Evolutionary conservation across 2,113 vertebrate genomes (phyloP).

Genomic region (Amphiprion ocellaris): DNA sequence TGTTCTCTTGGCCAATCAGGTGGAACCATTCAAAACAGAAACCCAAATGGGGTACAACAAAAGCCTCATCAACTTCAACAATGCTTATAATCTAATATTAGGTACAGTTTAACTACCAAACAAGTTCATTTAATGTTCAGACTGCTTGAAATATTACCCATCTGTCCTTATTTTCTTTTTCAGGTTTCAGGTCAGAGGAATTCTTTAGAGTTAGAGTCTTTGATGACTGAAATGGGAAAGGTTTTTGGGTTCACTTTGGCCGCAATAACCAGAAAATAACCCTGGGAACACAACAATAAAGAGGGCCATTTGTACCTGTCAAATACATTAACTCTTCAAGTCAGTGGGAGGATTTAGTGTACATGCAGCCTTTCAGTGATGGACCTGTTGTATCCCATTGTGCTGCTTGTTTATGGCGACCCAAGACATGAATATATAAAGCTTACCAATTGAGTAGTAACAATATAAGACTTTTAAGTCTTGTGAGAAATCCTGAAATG

Average conservation of each 20-base stretch:
- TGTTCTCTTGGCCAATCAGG: neutral
- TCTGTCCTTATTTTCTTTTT: slow-evolving; percentile 6
- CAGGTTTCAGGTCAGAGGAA: neutral
- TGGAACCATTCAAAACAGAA: slow-evolving; percentile 13
- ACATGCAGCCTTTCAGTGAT: slow-evolving; percentile 5
- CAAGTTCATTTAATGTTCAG: neutral
- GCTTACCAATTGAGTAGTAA: neutral
- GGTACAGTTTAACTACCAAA: neutral
- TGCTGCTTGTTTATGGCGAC: neutral
- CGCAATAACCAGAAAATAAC: slow-evolving; percentile 12
- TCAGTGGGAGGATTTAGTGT: slow-evolving; percentile 23
- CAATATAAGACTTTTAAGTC: too few relatives aligned
- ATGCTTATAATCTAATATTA: neutral
- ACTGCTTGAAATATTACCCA: neutral
- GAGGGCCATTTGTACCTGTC: slow-evolving; percentile 23
- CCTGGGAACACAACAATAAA: slow-evolving; percentile 12
- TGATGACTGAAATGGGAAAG: neutral
- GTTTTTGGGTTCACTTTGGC: neutral
- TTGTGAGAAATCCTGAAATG: neutral
- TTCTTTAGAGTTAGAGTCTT: slow-evolving; percentile 21
- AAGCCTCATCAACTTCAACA: neutral
- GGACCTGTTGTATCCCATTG: neutral
- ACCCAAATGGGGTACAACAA: neutral
- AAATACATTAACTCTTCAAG: slow-evolving; percentile 22
- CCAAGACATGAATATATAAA: slow-evolving; percentile 11